Percentiles rank a stretch among this genome's conserved stretches.
phyloP scores from a whole-genome alignment of 2,113 vertebrate genomes.

The Hipposideros armiger region DNA sequence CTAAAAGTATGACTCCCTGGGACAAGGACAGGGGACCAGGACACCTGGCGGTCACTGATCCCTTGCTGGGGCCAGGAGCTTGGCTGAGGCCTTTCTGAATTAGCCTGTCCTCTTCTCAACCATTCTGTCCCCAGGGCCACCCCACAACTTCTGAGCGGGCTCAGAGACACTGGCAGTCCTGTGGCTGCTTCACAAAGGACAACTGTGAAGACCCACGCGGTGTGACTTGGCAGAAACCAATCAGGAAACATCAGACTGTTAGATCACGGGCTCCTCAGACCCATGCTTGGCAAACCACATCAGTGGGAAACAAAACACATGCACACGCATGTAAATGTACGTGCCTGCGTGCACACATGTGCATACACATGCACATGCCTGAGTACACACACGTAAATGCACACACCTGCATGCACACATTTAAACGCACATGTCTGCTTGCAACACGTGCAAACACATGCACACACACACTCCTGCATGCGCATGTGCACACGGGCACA shows the following conservation, averaged over 20 bases:
- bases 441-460: no score
- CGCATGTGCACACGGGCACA: not conserved
- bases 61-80: rapidly evolving
- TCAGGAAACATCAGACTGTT: rapidly evolving
- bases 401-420: not conserved
- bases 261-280: not conserved
- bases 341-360: not conserved
- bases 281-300: not conserved
- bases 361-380: not conserved
- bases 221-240: rapidly evolving
- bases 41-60: rapidly evolving
- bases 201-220: not conserved
- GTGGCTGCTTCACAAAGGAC: no score
- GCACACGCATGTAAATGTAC: no score
- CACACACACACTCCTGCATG: not conserved
- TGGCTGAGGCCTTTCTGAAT: not conserved
- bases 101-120: rapidly evolving
- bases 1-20: not conserved
- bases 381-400: not conserved
- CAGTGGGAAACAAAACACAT: rapidly evolving
- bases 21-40: not conserved
- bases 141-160: not conserved
- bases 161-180: rapidly evolving
- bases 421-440: no score
- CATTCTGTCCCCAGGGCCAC: not conserved